Conservation (phyloP, 1,140 invertebrate species). For the Epicauta chinensis region DNA sequence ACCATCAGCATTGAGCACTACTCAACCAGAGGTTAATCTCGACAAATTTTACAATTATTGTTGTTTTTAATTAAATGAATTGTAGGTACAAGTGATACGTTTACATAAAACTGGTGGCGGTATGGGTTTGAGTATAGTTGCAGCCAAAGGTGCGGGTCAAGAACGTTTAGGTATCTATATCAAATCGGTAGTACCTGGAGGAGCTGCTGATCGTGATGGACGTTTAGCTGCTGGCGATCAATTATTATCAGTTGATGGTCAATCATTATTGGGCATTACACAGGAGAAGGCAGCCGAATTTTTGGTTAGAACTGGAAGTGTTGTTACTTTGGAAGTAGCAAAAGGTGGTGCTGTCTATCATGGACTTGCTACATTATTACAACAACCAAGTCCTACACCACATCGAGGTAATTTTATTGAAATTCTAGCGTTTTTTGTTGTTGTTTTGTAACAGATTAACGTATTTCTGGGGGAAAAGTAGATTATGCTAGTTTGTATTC, state of each 20-base stretch:
- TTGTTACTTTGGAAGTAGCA: constrained; percentile 91
- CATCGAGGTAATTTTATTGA: constrained; percentile 65
- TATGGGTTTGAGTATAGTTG: constrained; percentile 91
- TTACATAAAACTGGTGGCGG: constrained; percentile 86
- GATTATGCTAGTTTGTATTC: constrained; percentile 10
- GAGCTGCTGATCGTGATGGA: constrained; percentile 91
- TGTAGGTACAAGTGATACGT: constrained; percentile 76
- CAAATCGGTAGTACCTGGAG: constrained; percentile 93
- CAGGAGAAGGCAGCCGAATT: constrained; percentile 97
- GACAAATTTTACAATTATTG: background rate
- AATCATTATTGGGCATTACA: constrained; percentile 87
- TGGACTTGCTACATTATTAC: constrained; percentile 87
- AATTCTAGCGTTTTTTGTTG: background rate
- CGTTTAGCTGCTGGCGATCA: constrained; percentile 95
- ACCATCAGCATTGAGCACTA: constrained; percentile 44
- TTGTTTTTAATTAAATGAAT: constrained; percentile 5
- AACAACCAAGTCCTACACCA: constrained; percentile 82
- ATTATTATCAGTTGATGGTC: constrained; percentile 92
- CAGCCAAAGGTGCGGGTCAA: constrained; percentile 87
- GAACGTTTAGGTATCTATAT: constrained; percentile 94
- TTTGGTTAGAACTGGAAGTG: constrained; percentile 86
- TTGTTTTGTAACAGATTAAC: background rate
- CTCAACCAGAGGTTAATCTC: constrained; percentile 38
- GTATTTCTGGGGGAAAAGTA: background rate
- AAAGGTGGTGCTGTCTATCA: constrained; percentile 97